Evolutionary conservation across 1,140 invertebrate genomes (phyloP), one percentile per base, ranked within the genome.

Genomic region (Berghia stephanieae): DNA sequence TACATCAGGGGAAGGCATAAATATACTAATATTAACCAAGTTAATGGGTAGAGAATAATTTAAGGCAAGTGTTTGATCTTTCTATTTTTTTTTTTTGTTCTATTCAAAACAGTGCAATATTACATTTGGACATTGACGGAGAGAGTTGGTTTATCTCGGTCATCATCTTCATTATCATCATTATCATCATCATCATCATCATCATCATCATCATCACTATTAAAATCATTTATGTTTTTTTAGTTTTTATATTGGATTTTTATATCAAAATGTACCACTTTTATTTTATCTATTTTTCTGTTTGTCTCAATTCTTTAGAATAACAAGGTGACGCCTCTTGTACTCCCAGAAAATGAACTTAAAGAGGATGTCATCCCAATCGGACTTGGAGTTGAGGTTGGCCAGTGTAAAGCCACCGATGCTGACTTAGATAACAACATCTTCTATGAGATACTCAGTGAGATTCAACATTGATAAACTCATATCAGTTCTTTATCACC

Each of bases 391-490:
- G 43, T 40, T 18, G 4, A 43, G 16, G 49, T 86, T n/a, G 83
- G 83, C n/a, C 49, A 3, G 16, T 75, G 87, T 31, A 69, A 42
- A n/a, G 85, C 86, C 18, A 82, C 77, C 13, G 87, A 88, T 67
- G 70, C 13, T 24, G 86, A 88, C 60, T 63, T 80, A 6, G 76
- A 78, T 44, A 78, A 84, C 16, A 75, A 77, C 31, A 83, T 86
- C 24, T 81, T 81, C 57, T 86, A 87, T 79, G 77, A 81, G 18
- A 84, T 87, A 46, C 80, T 87, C 13, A 74, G 86, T 88, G 79
- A 83, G 82, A n/a, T n/a, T n/a, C n/a, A n/a, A n/a, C n/a, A n/a
- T n/a, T n/a, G n/a, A n/a, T n/a, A n/a, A n/a, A n/a, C n/a, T n/a
- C n/a, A n/a, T n/a, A n/a, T n/a, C n/a, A n/a, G n/a, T n/a, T n/a